These are phyloP conservation scores for Cyprinella venusta DNA, from an alignment of 2,797 vertebrate species.

Conservation along the genomic window DNA sequence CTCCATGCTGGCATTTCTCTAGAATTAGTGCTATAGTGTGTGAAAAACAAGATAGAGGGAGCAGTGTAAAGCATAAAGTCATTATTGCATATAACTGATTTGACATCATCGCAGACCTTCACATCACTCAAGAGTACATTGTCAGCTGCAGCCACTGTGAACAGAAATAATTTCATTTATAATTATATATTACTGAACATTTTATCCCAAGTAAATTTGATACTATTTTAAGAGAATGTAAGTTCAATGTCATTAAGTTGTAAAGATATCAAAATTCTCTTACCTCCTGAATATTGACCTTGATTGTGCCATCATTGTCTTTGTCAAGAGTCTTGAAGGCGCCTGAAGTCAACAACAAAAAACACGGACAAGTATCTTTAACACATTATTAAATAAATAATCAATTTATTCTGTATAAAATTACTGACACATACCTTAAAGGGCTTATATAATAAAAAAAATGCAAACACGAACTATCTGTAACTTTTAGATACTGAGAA, in stretches of 20 bases:
- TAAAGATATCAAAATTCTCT: conserved; percentile 38
- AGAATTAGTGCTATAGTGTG: background rate
- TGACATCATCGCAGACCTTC: background rate
- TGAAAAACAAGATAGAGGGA: conserved; percentile 2
- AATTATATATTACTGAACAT: background rate
- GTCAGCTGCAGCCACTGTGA: conserved; percentile 93
- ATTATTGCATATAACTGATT: conserved; percentile 8
- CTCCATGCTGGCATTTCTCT: background rate
- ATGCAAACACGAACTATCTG: background rate
- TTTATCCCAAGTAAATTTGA: background rate
- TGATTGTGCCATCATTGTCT: conserved; percentile 82
- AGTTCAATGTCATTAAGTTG: background rate
- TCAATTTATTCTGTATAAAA: background rate
- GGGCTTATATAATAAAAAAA: background rate
- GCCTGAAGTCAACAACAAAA: conserved; percentile 70
- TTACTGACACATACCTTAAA: background rate
- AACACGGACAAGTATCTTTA: background rate
- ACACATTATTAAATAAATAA: background rate
- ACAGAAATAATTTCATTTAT: background rate
- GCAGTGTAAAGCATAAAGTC: background rate
- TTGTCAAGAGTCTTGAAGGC: conserved; percentile 89
- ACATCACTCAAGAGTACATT: conserved; percentile 87
- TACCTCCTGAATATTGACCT: conserved; percentile 89
- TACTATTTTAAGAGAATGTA: background rate
- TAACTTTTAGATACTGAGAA: background rate